Evolutionary conservation across 2,888 invertebrate genomes (phyloP), one percentile per base, ranked within the genome.

Genomic region (Tiphia femorata): DNA sequence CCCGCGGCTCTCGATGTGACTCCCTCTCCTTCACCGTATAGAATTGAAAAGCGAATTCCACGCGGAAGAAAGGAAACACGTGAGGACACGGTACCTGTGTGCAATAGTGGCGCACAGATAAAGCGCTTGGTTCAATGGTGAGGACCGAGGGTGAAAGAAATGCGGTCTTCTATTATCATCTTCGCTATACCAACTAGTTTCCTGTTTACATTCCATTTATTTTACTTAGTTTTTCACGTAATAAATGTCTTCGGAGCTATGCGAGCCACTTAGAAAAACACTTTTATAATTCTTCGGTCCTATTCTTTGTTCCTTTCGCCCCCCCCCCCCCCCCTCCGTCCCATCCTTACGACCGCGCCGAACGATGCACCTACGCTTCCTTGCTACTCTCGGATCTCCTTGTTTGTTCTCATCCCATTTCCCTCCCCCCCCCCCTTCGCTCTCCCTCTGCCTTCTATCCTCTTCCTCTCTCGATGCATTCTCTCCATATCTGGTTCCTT

Each of bases 151-250:
- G 16, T n/a, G 38, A 42, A 25, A 12, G 29, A 25, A 46, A n/a
- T 14, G 27, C 7, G 41, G 49, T 52, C 52, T 56, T 46, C 47
- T 49, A 50, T 48, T 50, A 49, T 25, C 25, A 5, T 25, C 5
- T 25, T 8, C 25, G 25, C 8, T 25, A 50, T 61, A 49, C 62
- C 53, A 58, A 49, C 51, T 61, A 61, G 59, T 73, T 68, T 73
- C 63, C 64, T 58, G 60, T 72, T 69, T 68, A 67, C 70, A 67
- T 72, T 70, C 64, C 66, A 66, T 72, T 75, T 73, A 67, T 70
- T 72, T 73, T 72, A 69, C 72, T 71, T 63, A 62, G 75, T 73
- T 73, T 73, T 67, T 72, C 69, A 61, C 65, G 59, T 60, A 72
- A 76, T 66, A 63, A 70, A 70, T 70, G 70, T 64, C 68, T 73